Evolutionary conservation across 1,140 invertebrate genomes (phyloP).

Genomic region (Hyles vespertilio): DNA sequence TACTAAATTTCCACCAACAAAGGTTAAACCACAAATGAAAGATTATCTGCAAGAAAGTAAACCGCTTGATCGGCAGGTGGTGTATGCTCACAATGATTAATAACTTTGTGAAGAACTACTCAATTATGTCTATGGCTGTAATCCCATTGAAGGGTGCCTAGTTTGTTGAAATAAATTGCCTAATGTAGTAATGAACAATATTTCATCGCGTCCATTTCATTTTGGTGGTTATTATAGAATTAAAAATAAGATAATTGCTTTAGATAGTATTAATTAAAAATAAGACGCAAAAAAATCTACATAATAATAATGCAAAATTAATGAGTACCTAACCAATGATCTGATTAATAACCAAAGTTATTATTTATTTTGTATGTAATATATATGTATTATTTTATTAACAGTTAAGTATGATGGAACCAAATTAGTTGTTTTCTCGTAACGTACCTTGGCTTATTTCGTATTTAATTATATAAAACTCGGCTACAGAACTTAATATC

Average conservation of each 20-base stretch:
- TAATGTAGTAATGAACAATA: constrained; percentile 26
- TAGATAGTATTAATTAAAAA: too few relatives aligned
- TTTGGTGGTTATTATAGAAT: constrained; percentile 31
- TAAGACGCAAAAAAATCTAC: too few relatives aligned
- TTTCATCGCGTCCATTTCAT: constrained; percentile 46
- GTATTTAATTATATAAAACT: too few relatives aligned
- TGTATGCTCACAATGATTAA: constrained; percentile 36
- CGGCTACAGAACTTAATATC: too few relatives aligned
- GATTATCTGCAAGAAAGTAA: constrained; percentile 54
- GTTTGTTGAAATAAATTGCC: constrained; percentile 3
- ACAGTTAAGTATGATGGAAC: too few relatives aligned
- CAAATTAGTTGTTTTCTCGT: too few relatives aligned
- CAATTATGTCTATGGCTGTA: constrained; percentile 23
- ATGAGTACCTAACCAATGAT: neutral
- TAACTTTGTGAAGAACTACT: constrained; percentile 2
- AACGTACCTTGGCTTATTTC: too few relatives aligned
- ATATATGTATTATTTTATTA: too few relatives aligned
- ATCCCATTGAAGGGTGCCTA: constrained; percentile 11
- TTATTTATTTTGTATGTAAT: too few relatives aligned
- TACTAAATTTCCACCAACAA: constrained; percentile 75
- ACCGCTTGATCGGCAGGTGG: constrained; percentile 10
- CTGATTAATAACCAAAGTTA: neutral
- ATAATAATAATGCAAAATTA: neutral
- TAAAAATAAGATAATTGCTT: constrained; percentile 20
- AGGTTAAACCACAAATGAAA: constrained; percentile 71